Base-by-base conservation (phyloP, 2,888 invertebrate genomes). In the Diogma glabrata region DNA sequence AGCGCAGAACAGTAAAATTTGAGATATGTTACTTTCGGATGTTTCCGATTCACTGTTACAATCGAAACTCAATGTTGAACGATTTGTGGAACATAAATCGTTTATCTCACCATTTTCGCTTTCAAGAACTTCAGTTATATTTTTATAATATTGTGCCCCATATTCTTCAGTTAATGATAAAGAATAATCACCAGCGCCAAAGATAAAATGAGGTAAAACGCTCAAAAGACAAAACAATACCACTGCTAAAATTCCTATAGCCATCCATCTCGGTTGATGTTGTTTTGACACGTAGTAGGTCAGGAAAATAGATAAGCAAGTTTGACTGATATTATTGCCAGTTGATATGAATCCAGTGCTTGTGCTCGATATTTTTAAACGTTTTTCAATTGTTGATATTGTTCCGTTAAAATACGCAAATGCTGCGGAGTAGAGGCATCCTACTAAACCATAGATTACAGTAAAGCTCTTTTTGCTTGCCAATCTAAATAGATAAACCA, bases 141-240 rank as follows among this genome's bases (percentile, higher is more conserved):
- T 76, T n/a, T n/a, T n/a, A n/a, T n/a, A n/a, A n/a, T n/a, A n/a
- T n/a, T n/a, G n/a, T 1, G 70, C 71, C 1, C 76, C 76, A 57
- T 76, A 76, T 61, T 82, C 82, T 46, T 71, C 65, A 2, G 82
- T 82, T 52, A 82, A 63, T 4, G 73, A 66, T 17, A 82, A 63
- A 1, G 82, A 80, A 60, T 82, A 81, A 40, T 77, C 75, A 6
- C 82, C 82, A 2, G 82, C 77, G 0, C 83, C 82, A 60, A 82
- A 83, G 1, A 84, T 65, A 56, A 82, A 75, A 61, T 84, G 83
- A 1, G 83, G 83, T 12, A 81, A 64, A 49, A 80, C 79, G 49
- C 80, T 80, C 60, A 84, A 62, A 51, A 82, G 67, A 60, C 83
- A 83, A 63, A 81, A 82, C 3, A 76, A 61, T 1, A 82, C 80